Conservation (phyloP, 1,140 invertebrate species). For the Bombus haemorrhoidalis region DNA sequence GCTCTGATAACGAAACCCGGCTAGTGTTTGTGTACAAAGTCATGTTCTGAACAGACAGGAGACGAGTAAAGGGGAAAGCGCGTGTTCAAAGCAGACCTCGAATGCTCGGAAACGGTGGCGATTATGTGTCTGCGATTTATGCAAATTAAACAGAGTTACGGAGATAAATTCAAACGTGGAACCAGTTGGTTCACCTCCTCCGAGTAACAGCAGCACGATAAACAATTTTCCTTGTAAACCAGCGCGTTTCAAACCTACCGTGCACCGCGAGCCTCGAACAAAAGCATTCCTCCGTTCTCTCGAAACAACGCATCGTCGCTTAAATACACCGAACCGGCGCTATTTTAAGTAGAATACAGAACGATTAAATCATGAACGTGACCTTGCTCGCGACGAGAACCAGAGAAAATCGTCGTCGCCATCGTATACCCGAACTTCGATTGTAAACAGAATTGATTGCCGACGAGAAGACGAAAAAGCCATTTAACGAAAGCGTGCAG, state of each 20-base stretch:
- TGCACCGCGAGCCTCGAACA: neutral
- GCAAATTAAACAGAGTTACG: conserved; percentile 19
- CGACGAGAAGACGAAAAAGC: neutral
- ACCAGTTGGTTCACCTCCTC: conserved; percentile 35
- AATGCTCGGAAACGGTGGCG: neutral
- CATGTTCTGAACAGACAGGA: neutral
- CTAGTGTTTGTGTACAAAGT: conserved; percentile 49
- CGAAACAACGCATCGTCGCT: neutral
- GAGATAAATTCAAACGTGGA: conserved; percentile 29
- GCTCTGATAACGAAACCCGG: conserved; percentile 51
- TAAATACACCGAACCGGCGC: neutral
- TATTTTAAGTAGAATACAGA: neutral
- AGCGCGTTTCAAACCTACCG: neutral
- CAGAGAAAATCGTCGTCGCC: neutral
- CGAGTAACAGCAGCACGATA: neutral
- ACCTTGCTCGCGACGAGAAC: conserved; percentile 5
- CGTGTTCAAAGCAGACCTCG: neutral
- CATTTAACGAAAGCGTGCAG: too few species aligned
- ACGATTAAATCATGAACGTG: conserved; percentile 1
- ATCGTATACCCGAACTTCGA: neutral
- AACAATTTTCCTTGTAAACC: conserved; percentile 37
- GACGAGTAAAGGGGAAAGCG: conserved; percentile 14
- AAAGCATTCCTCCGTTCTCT: neutral
- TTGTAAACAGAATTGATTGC: neutral
- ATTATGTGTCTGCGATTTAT: conserved; percentile 20